A percentile compares a stretch with the other conserved stretches of the same genome.
phyloP scores from a whole-genome alignment of 2,797 vertebrate species.

The Neoniphon sammara region DNA sequence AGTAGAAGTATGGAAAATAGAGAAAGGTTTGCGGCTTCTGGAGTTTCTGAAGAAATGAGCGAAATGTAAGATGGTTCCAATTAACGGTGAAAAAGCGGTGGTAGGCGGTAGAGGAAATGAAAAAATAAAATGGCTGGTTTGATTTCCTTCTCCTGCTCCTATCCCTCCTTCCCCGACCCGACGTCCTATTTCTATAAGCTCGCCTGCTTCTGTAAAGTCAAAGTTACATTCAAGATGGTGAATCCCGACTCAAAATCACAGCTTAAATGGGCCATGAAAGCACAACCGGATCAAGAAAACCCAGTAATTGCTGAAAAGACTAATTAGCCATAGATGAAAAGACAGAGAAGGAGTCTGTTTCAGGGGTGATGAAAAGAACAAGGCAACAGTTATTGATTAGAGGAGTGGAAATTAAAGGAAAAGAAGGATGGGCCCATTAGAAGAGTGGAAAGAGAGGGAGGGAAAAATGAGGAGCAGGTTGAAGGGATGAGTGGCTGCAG shows the following conservation, averaged over 20 bases:
- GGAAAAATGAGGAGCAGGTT: slow-evolving; percentile 65
- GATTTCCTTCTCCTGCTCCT: slow-evolving; percentile 54
- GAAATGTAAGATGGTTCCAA: slow-evolving; percentile 72
- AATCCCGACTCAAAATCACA: slow-evolving; percentile 41
- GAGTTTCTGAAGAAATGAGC: slow-evolving; percentile 48
- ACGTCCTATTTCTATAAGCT: slow-evolving; percentile 42
- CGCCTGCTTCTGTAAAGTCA: slow-evolving; percentile 30
- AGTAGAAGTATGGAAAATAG: slow-evolving; percentile 38
- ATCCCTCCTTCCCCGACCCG: neutral
- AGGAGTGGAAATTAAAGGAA: slow-evolving; percentile 56
- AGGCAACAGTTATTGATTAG: slow-evolving; percentile 65
- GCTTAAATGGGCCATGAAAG: slow-evolving; percentile 66
- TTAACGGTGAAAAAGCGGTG: slow-evolving; percentile 63
- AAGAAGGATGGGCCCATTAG: slow-evolving; percentile 38
- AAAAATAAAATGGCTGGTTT: slow-evolving; percentile 76
- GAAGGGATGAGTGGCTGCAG: slow-evolving; percentile 51
- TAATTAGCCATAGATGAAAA: slow-evolving; percentile 66
- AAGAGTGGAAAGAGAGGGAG: slow-evolving; percentile 33
- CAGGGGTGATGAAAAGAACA: slow-evolving; percentile 59
- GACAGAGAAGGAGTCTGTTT: slow-evolving; percentile 45
- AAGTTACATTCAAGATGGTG: slow-evolving; percentile 27
- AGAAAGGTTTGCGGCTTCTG: slow-evolving; percentile 51
- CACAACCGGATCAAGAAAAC: slow-evolving; percentile 61
- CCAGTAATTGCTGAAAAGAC: slow-evolving; percentile 57
- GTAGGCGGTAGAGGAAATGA: slow-evolving; percentile 71